Evolutionary conservation across 2,888 invertebrate species (phyloP), one percentile per base, ranked within the genome.

Genomic region (Philopedon plagiatum): DNA sequence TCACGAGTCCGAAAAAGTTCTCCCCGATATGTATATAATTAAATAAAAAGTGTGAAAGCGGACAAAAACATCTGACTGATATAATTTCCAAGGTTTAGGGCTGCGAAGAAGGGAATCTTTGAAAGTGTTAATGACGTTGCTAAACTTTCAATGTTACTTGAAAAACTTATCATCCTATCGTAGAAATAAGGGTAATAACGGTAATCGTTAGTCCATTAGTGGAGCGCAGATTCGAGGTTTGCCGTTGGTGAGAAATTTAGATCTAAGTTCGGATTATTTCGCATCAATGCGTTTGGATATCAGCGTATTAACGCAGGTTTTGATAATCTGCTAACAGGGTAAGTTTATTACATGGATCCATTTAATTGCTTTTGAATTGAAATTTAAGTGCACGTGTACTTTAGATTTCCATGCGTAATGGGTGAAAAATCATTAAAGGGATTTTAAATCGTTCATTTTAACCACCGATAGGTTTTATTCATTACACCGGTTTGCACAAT

Each of bases 121-220:
- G 56, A 69, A 60, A 69, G 56, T 69, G 62, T 69, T 69, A 63
- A 69, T 69, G 44, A 41, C 69, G 32, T 62, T 37, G 49, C 26
- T 62, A 63, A 68, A 69, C 56, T 69, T 79, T 78, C 76, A 79
- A 76, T 76, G 78, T 76, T 76, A 75, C 78, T 76, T 75, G 68
- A 76, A 81, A 80, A 81, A 81, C 76, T 80, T 81, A 81, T 79
- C 80, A 77, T 78, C 77, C 77, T 79, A 80, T 80, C 82, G 80
- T 79, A 79, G 81, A 80, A 82, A 82, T 81, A 81, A 77, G 82
- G 82, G 82, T 83, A 83, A 83, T 68, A 67, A 46, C 58, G 39
- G 72, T 72, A 72, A 72, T 83, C 83, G 82, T 81, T 80, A 82
- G 82, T 81, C 83, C 83, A 82, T 83, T 83, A 83, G 81, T 81